A percentile compares a stretch with the other conserved stretches of the same genome.
Evolutionary conservation across 2,888 invertebrate species (phyloP).

Genomic region (Acleris emargana): DNA sequence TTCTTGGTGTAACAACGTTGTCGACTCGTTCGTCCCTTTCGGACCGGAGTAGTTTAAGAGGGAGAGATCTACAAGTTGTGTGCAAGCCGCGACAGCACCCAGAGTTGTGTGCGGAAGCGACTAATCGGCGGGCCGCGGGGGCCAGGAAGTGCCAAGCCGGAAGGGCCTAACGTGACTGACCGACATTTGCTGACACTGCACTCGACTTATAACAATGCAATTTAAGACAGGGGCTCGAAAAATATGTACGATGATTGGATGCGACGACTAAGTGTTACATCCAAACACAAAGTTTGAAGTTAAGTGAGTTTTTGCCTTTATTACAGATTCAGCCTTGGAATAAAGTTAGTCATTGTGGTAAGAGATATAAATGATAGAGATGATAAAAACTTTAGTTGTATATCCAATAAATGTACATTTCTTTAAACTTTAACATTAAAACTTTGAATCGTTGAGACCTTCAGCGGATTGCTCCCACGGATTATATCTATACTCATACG

Average conservation of each 20-base stretch:
- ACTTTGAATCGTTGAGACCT: conserved; percentile 31
- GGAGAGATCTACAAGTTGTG: conserved; percentile 4
- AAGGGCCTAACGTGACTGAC: conserved; percentile 47
- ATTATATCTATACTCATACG: conserved; percentile 22
- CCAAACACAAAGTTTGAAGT: too few species aligned
- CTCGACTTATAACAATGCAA: too few species aligned
- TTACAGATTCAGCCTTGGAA: too few species aligned
- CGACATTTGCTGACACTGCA: conserved; percentile 41
- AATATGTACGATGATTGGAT: too few species aligned
- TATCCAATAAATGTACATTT: neutral
- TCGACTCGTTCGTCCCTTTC: neutral
- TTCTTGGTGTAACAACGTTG: conserved; percentile 4
- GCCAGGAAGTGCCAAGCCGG: conserved; percentile 56
- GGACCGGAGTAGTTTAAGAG: neutral
- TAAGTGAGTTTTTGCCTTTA: too few species aligned
- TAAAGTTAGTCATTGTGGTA: too few species aligned
- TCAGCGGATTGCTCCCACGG: conserved; percentile 23
- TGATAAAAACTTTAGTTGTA: too few species aligned
- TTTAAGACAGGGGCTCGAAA: too few species aligned
- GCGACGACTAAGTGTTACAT: too few species aligned
- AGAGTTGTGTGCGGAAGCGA: conserved; percentile 52
- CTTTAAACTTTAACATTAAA: neutral
- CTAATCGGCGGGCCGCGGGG: conserved; percentile 43
- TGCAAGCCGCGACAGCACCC: conserved; percentile 19
- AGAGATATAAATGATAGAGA: too few species aligned